Percentiles rank a stretch among this genome's conserved stretches.
phyloP scores from a whole-genome alignment of 1,140 invertebrate genomes.

The Gryon sp. region DNA sequence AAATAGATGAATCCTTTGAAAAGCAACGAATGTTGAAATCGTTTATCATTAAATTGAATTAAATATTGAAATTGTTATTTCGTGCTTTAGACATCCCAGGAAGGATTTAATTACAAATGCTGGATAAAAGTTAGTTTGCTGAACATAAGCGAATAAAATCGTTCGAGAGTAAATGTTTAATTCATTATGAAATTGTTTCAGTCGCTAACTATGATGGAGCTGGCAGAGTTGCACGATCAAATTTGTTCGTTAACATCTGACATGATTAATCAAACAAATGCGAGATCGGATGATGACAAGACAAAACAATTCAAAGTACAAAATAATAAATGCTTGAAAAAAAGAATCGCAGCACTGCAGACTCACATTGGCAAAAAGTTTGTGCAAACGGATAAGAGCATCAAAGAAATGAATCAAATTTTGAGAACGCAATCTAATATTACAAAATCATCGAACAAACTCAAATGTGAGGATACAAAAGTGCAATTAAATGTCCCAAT shows the following conservation, averaged over 20 bases:
- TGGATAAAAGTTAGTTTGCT: conserved; percentile 68
- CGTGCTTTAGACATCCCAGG: conserved; percentile 15
- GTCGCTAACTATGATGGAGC: conserved; percentile 69
- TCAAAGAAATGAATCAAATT: conserved; percentile 63
- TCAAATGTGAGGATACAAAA: too few relatives aligned
- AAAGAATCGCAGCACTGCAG: conserved; percentile 70
- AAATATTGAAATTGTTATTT: conserved; percentile 3
- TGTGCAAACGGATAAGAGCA: conserved; percentile 61
- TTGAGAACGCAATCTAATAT: conserved; percentile 60
- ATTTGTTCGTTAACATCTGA: conserved; percentile 68
- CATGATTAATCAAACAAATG: conserved; percentile 48
- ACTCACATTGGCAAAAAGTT: conserved; percentile 70
- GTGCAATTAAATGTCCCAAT: neutral
- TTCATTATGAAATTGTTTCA: conserved; percentile 50
- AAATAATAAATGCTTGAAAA: conserved; percentile 65
- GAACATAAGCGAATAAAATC: too few relatives aligned
- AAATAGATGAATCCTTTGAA: neutral
- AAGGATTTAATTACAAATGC: conserved; percentile 62
- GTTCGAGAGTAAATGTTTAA: too few relatives aligned
- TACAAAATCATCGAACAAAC: conserved; percentile 58
- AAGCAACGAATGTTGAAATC: neutral
- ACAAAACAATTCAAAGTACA: conserved; percentile 34
- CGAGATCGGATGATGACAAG: neutral
- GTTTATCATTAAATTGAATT: neutral
- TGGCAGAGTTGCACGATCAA: conserved; percentile 72